Percentiles rank a stretch among this genome's conserved stretches.
phyloP scores from a whole-genome alignment of 2,113 vertebrate species.

The Lepisosteus osseus region DNA sequence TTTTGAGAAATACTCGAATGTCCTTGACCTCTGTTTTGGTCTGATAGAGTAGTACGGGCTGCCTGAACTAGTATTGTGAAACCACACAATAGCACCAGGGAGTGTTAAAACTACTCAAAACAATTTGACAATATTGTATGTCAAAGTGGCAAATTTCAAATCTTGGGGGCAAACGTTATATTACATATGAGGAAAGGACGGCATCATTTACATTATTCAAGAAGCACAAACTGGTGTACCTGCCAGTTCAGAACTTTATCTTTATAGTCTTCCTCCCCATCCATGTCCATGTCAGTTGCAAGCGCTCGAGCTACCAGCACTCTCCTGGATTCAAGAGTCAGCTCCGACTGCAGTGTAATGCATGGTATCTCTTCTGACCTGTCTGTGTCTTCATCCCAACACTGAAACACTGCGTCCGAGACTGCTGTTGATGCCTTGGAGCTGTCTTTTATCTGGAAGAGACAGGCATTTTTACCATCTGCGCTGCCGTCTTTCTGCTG shows the following conservation, averaged over 20 bases:
- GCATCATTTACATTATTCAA: no score
- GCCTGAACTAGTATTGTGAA: no score
- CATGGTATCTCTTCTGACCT: constrained; percentile 53
- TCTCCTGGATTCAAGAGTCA: constrained; percentile 70
- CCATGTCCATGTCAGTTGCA: constrained; percentile 70
- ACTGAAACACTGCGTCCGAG: constrained; percentile 11
- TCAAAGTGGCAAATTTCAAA: no score
- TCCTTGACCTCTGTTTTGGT: no score
- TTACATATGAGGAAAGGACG: no score
- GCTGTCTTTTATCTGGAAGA: constrained; percentile 12
- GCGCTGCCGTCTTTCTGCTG: constrained; percentile 30
- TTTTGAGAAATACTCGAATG: no score
- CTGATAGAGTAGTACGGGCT: no score
- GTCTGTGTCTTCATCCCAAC: constrained; percentile 34
- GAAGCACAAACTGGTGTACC: constrained; percentile 57
- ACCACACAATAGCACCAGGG: no score
- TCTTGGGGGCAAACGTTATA: no score
- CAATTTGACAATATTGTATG: no score
- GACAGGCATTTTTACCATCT: constrained; percentile 27
- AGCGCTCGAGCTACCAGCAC: constrained; percentile 81
- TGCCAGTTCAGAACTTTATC: constrained; percentile 83
- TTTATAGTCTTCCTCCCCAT: constrained; percentile 62
- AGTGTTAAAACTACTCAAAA: no score
- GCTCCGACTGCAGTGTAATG: constrained; percentile 63
- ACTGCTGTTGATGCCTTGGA: background rate